phyloP scores from a whole-genome alignment of 2,888 invertebrate genomes.

The Timema podura region DNA sequence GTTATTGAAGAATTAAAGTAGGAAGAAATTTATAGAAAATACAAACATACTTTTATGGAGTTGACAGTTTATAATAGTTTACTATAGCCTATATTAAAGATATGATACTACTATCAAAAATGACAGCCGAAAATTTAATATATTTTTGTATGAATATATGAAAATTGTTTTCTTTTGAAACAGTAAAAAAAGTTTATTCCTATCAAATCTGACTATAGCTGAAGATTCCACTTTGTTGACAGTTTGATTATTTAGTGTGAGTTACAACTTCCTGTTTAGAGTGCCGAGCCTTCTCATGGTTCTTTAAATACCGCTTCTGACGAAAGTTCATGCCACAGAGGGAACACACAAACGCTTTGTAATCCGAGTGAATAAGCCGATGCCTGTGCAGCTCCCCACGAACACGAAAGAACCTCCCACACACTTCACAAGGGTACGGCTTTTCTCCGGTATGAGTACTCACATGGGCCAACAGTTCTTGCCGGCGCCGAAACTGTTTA shows the following conservation, averaged over 20 bases:
- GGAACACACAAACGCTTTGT: conserved; percentile 39
- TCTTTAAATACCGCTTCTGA: conserved; percentile 52
- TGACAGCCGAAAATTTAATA: too few relatives aligned
- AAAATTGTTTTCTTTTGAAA: too few relatives aligned
- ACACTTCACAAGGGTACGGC: conserved; percentile 50
- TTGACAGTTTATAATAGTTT: too few relatives aligned
- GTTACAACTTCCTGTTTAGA: neutral
- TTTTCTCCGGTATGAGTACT: conserved; percentile 55
- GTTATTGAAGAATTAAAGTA: too few relatives aligned
- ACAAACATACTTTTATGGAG: too few relatives aligned
- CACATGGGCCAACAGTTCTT: conserved; percentile 53
- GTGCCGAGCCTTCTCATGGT: conserved; percentile 43
- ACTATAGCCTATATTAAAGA: too few relatives aligned
- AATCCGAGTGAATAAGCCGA: conserved; percentile 47
- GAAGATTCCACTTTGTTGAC: neutral
- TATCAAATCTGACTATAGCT: neutral
- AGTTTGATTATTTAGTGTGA: too few relatives aligned
- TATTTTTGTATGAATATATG: too few relatives aligned
- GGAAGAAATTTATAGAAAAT: too few relatives aligned
- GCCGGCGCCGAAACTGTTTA: conserved; percentile 52
- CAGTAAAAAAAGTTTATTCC: neutral
- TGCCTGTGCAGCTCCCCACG: conserved; percentile 41
- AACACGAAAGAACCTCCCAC: conserved; percentile 41
- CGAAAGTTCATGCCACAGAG: conserved; percentile 41
- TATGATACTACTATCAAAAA: too few relatives aligned